Percentiles rank a stretch among this genome's conserved stretches.
phyloP scores from a whole-genome alignment of 1,140 invertebrate species.

The Aphis craccivora region DNA sequence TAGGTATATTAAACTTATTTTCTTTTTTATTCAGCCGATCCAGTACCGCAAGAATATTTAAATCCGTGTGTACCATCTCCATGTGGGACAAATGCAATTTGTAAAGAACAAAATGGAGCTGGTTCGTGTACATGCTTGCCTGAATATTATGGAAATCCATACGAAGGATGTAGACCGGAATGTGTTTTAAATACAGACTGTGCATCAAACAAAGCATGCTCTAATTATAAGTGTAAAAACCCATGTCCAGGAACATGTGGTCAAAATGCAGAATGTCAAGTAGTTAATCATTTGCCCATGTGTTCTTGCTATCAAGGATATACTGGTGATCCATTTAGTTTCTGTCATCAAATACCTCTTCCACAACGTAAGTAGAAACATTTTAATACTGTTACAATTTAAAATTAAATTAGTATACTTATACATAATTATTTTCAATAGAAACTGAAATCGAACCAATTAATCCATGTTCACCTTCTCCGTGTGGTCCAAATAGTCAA shows the following conservation, averaged over 20 bases:
- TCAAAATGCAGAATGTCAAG: conserved; percentile 67
- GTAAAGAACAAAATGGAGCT: conserved; percentile 67
- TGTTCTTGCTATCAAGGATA: conserved; percentile 68
- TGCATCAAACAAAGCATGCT: conserved; percentile 71
- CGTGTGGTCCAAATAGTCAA: conserved; percentile 76
- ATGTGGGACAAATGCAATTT: conserved; percentile 73
- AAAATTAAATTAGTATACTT: conserved; percentile 35
- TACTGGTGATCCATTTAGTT: conserved; percentile 69
- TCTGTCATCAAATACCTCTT: conserved; percentile 64
- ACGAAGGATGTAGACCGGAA: conserved; percentile 75
- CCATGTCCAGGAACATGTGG: conserved; percentile 71
- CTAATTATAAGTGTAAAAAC: conserved; percentile 73
- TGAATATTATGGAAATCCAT: conserved; percentile 71
- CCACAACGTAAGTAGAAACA: conserved; percentile 65
- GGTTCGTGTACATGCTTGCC: conserved; percentile 72
- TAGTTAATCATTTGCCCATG: conserved; percentile 68
- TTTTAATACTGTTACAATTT: conserved; percentile 62
- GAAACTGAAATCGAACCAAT: conserved; percentile 62
- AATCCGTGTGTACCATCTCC: conserved; percentile 69
- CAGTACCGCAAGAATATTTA: conserved; percentile 61
- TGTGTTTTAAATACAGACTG: conserved; percentile 76
- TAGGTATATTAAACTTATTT: background rate
- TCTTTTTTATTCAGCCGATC: conserved; percentile 61
- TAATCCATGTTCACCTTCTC: conserved; percentile 77
- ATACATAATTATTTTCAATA: conserved; percentile 65